phyloP scores from a whole-genome alignment of 2,113 vertebrate genomes.

The Heteronetta atricapilla region DNA sequence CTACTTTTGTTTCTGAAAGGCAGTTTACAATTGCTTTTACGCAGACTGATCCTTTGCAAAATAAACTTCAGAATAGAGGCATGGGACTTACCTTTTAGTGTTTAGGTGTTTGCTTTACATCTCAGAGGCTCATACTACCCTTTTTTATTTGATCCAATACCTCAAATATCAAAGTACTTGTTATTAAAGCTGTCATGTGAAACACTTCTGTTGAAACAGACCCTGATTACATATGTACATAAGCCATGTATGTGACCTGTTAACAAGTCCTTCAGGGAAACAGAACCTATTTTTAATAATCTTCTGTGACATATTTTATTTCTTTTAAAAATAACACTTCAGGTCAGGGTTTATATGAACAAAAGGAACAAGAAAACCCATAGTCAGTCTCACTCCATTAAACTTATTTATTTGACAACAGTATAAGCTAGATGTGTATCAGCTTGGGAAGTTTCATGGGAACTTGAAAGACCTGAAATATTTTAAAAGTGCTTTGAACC shows the following conservation, averaged over 20 bases:
- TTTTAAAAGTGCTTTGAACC: constrained; percentile 13
- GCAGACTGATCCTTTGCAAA: neutral
- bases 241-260: neutral
- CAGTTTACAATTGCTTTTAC: neutral
- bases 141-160: constrained; percentile 26
- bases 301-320: neutral
- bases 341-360: neutral
- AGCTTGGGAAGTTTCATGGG: neutral
- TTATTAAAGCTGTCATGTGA: constrained; percentile 11
- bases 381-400: constrained; percentile 28
- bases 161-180: constrained; percentile 31
- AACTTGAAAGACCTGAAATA: constrained; percentile 39
- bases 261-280: constrained; percentile 20
- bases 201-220: neutral
- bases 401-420: constrained; percentile 56
- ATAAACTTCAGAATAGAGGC: neutral
- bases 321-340: neutral
- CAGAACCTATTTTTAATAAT: constrained; percentile 23
- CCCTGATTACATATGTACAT: constrained; percentile 42
- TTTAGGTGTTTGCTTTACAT: constrained; percentile 18
- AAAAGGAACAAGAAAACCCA: neutral
- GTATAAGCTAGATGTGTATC: constrained; percentile 26
- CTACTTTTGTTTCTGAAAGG: neutral
- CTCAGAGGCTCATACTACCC: neutral
- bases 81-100: neutral